phyloP scores from a whole-genome alignment of 1,140 invertebrate species.

The Belonocnema kinseyi region DNA sequence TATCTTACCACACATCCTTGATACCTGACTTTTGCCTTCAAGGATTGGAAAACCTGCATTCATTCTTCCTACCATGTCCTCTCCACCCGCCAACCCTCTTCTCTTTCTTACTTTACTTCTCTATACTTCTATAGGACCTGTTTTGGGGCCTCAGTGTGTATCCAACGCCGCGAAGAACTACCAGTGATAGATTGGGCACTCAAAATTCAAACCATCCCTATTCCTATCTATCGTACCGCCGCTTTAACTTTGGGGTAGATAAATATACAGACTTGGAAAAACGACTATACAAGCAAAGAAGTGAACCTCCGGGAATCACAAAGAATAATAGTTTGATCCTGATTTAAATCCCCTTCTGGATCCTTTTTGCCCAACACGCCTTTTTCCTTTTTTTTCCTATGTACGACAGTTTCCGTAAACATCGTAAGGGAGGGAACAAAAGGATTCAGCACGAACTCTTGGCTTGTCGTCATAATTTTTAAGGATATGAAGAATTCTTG shows the following conservation, averaged over 20 bases:
- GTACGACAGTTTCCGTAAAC: conserved; percentile 12
- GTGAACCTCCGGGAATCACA: not conserved
- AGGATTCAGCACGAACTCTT: conserved; percentile 13
- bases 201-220: not conserved
- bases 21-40: conserved; percentile 21
- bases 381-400: not conserved
- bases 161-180: conserved; percentile 16
- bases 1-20: not conserved
- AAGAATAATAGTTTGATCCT: conserved; percentile 9
- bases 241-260: not conserved
- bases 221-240: conserved; percentile 3
- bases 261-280: conserved; percentile 4
- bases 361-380: not conserved
- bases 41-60: conserved; percentile 19
- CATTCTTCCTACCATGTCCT: conserved; percentile 17
- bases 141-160: conserved; percentile 31
- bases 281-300: not conserved
- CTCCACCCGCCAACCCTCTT: not conserved
- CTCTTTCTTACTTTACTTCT: conserved; percentile 14
- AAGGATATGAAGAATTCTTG: not conserved
- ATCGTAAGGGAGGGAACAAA: not conserved
- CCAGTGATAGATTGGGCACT: conserved; percentile 38
- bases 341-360: not conserved
- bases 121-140: conserved; percentile 52
- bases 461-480: not conserved